A percentile compares a stretch with the other conserved stretches of the same genome.
Evolutionary conservation across 2,113 vertebrate genomes (phyloP).

Genomic region (Addax nasomaculatus): DNA sequence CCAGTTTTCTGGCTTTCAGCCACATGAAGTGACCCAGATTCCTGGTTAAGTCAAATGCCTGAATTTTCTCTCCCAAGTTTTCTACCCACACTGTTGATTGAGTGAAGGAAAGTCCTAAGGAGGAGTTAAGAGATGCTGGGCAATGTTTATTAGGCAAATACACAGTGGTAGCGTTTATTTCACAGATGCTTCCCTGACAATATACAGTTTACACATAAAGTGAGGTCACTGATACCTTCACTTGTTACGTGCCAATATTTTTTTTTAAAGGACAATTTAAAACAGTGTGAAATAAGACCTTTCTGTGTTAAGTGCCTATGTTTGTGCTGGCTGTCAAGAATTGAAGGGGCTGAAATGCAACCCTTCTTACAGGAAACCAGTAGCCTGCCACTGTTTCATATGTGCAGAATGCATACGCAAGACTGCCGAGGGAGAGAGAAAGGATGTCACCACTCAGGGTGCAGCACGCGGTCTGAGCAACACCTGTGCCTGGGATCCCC

Average conservation of each 20-base stretch:
- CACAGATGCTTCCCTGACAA: not conserved
- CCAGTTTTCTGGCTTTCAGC: not conserved
- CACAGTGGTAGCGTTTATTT: not conserved
- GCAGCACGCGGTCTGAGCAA: rapidly evolving
- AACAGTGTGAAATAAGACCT: not conserved
- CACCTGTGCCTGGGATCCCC: not conserved
- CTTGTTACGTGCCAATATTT: not conserved
- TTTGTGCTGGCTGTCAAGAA: not conserved
- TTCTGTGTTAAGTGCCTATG: not conserved
- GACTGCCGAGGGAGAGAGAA: not conserved
- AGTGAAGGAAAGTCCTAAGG: not conserved
- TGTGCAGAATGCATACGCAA: not conserved
- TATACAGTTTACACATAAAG: not conserved
- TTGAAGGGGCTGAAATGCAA: too few relatives aligned
- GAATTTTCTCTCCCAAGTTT: not conserved
- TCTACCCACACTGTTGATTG: not conserved
- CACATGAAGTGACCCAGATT: not conserved
- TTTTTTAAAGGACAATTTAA: not conserved
- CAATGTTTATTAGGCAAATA: not conserved
- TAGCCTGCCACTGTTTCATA: too few relatives aligned
- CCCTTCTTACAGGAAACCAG: not conserved
- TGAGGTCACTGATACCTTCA: not conserved
- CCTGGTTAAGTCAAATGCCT: not conserved
- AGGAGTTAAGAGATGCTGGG: not conserved
- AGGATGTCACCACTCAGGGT: not conserved